phyloP scores from a whole-genome alignment of 2,797 vertebrate species.

The Dryobates pubescens region DNA sequence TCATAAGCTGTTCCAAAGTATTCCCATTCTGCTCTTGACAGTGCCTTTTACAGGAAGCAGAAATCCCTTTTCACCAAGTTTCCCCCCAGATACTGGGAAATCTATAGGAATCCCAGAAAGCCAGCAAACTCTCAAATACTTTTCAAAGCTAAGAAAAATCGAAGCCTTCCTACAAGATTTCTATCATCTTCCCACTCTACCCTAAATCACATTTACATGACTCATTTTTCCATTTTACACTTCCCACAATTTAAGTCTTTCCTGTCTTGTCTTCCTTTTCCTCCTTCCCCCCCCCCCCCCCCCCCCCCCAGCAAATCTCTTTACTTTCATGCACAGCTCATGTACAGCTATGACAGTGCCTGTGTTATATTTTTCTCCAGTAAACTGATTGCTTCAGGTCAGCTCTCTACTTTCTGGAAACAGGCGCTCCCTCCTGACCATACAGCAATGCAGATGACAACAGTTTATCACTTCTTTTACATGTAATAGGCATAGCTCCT shows the following conservation, averaged over 20 bases:
- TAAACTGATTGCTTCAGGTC: neutral
- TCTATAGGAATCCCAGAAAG: neutral
- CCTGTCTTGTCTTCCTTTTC: constrained; percentile 33
- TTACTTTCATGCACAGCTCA: neutral
- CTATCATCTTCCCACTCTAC: constrained; percentile 51
- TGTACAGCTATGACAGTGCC: rapidly evolving
- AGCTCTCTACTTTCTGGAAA: neutral
- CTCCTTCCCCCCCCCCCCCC: neutral
- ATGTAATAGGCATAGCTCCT: neutral
- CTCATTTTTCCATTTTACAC: constrained; percentile 52
- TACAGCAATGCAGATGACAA: neutral
- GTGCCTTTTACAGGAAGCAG: neutral
- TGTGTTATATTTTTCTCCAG: neutral
- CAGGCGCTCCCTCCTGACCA: neutral
- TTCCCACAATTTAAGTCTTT: constrained; percentile 41
- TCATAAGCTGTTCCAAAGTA: neutral
- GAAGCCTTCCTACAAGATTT: constrained; percentile 39
- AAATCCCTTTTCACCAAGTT: neutral
- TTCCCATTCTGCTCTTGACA: neutral
- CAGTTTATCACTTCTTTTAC: neutral
- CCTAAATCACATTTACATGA: constrained; percentile 33
- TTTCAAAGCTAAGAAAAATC: constrained; percentile 46
- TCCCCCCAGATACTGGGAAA: neutral
- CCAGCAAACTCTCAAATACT: neutral
- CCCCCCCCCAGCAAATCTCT: neutral